These are phyloP conservation scores for Zingel zingel DNA, from an alignment of 2,113 vertebrate species.

Conservation along the genomic window DNA sequence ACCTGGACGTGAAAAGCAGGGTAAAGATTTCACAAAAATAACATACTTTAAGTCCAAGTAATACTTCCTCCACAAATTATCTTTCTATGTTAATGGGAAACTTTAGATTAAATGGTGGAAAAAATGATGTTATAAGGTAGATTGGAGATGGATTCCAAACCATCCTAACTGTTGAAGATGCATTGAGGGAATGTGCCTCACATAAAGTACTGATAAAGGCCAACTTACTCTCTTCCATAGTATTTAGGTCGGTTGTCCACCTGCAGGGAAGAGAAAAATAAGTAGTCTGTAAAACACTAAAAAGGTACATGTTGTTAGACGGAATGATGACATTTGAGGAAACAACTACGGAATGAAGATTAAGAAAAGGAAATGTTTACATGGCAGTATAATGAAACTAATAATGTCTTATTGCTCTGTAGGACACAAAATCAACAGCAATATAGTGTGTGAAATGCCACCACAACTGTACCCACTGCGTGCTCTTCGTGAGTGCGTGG, in stretches of 20 bases:
- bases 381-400: background rate
- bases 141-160: background rate
- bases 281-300: background rate
- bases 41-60: background rate
- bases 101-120: background rate
- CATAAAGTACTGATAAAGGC: background rate
- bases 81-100: background rate
- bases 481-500: conserved; percentile 14
- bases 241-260: conserved; percentile 98
- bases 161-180: background rate
- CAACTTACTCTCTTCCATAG: conserved; percentile 98
- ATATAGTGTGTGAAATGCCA: background rate
- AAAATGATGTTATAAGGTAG: too few relatives aligned
- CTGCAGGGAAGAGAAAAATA: conserved; percentile 78
- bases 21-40: background rate
- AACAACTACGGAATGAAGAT: background rate
- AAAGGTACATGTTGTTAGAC: background rate
- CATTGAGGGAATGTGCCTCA: background rate
- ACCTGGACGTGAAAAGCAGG: conserved; percentile 80
- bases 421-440: background rate
- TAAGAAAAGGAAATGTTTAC: background rate
- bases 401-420: background rate
- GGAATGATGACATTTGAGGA: background rate
- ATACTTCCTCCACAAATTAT: background rate
- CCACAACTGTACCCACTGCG: background rate